These are phyloP conservation scores for Miniopterus natalensis DNA, from an alignment of 2,113 vertebrate genomes.

Conservation along the genomic window DNA sequence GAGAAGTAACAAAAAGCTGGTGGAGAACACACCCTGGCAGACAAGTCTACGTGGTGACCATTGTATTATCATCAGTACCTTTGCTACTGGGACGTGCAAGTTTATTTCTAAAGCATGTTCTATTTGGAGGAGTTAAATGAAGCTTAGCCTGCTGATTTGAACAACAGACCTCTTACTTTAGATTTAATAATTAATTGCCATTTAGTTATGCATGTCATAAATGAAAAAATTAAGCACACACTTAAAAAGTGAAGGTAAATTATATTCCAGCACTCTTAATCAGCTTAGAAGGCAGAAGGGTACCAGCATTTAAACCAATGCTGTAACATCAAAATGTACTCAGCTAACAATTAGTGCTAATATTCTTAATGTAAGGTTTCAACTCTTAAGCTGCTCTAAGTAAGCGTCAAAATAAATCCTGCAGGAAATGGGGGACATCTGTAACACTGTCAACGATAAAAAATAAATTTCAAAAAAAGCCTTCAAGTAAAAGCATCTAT, in stretches of 20 bases:
- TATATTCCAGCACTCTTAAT: constrained; percentile 63
- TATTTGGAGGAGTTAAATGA: constrained; percentile 57
- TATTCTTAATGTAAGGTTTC: constrained; percentile 68
- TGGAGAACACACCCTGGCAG: constrained; percentile 2
- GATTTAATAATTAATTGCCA: constrained; percentile 59
- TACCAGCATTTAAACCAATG: constrained; percentile 69
- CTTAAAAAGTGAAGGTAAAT: constrained; percentile 75
- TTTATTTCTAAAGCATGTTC: neutral
- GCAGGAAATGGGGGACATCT: neutral
- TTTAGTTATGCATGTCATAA: constrained; percentile 68
- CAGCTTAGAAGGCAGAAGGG: constrained; percentile 69
- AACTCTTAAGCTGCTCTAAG: constrained; percentile 57
- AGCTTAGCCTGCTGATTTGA: neutral
- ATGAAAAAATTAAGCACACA: constrained; percentile 66
- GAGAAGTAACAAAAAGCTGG: constrained; percentile 4
- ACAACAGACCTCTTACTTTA: constrained; percentile 52
- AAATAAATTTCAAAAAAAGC: constrained; percentile 66
- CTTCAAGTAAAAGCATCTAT: constrained; percentile 71
- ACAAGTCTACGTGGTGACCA: neutral
- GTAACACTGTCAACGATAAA: neutral
- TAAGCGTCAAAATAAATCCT: constrained; percentile 74
- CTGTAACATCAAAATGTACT: constrained; percentile 68
- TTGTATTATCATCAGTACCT: constrained; percentile 10
- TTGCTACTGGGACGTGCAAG: neutral
- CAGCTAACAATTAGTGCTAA: constrained; percentile 1